Evolutionary conservation across 2,113 vertebrate species (phyloP).

Genomic region (Pachycephala philippinensis): DNA sequence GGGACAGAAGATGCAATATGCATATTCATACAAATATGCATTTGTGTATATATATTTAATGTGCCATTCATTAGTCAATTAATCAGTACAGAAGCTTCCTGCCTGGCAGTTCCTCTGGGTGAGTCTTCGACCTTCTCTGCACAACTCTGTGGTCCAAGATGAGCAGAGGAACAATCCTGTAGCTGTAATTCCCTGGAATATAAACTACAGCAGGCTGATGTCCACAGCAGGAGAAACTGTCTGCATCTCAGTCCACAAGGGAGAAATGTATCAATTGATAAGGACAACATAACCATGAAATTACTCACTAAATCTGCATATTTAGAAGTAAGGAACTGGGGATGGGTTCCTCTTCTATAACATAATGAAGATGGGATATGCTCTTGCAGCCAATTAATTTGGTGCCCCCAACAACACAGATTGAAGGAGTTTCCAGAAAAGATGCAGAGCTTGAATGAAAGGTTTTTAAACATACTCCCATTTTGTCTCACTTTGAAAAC

Average conservation of each 20-base stretch:
- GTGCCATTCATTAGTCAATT: not conserved
- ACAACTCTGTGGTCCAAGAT: not conserved
- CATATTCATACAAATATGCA: not conserved
- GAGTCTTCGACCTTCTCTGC: not conserved
- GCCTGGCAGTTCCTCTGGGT: not conserved
- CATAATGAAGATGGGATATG: not conserved
- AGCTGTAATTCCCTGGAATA: not conserved
- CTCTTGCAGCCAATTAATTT: not conserved
- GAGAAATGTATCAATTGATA: not conserved
- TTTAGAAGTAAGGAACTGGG: not conserved
- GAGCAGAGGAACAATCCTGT: too few relatives aligned
- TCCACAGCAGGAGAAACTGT: not conserved
- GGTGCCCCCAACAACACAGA: not conserved
- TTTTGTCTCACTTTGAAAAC: not conserved
- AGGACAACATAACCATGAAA: not conserved
- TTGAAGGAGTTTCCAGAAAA: not conserved
- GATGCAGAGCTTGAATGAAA: not conserved
- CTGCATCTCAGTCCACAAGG: not conserved
- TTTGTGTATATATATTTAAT: not conserved
- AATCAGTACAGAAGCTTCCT: not conserved
- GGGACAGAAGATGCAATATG: not conserved
- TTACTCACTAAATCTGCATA: not conserved
- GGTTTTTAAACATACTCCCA: not conserved
- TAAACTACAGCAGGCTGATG: not conserved
- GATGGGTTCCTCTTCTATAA: not conserved